Base-by-base conservation (phyloP, 2,888 invertebrate genomes). In the Acronicta alni region DNA sequence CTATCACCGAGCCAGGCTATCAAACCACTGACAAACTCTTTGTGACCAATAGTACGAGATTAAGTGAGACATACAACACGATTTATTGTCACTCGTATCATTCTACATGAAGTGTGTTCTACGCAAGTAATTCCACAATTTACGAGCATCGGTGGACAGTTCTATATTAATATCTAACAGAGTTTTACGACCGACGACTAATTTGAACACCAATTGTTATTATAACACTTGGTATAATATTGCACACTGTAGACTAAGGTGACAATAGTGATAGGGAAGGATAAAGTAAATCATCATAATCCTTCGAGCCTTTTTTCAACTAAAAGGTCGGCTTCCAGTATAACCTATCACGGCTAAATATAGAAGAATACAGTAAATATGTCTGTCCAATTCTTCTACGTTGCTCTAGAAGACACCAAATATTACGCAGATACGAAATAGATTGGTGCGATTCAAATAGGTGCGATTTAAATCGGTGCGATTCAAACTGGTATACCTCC, bases 141-240 rank as follows among this genome's bases (percentile, higher is more conserved):
- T 77, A 78, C 57, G 67, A 61, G 23, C 32, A 65, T 58, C 55
- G 55, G 66, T 14, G 71, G 78, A 74, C 77, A 69, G 64, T 57
- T 63, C 57, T 64, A 68, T 69, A 75, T 75, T 76, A 75, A 76
- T 72, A 76, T 77, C 66, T 62, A 55, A 68, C 52, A 60, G 59
- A 70, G 55, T 72, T 80, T 82, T 72, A 79, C 75, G 74, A 67
- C 47, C 64, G 32, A 15, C 23, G 52, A 62, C 61, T 69, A 65
- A 64, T 72, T 69, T 57, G 64, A 70, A 67, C 76, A 72, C 66
- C 75, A 66, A 67, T 59, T 42, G 44, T 46, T 55, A n/a, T n/a
- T n/a, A 48, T 60, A 42, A 44, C 44, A 43, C 35, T 51, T 20
- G 15, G 48, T 43, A 39, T 64, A 35, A 39, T 64, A 35, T 44